Evolutionary conservation across 2,797 vertebrate genomes (phyloP).

Genomic region (Crax fasciolata): DNA sequence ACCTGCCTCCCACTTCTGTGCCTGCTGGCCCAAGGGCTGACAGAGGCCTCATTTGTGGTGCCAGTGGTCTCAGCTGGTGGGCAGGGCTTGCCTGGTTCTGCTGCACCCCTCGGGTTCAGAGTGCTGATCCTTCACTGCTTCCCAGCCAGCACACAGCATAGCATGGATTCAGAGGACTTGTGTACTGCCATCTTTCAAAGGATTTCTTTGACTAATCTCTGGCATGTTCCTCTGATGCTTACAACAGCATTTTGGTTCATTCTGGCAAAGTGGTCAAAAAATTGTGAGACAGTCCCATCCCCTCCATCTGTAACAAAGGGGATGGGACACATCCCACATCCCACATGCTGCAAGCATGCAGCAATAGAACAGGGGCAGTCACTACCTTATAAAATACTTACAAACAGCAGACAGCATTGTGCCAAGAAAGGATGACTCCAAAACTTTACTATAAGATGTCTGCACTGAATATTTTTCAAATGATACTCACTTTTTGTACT

Average conservation of each 20-base stretch:
- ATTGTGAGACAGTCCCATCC: background rate
- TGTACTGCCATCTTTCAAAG: background rate
- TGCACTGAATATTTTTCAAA: background rate
- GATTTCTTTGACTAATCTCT: conserved; percentile 8
- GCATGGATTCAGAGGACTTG: background rate
- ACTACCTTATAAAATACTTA: background rate
- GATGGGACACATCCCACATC: background rate
- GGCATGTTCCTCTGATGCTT: background rate
- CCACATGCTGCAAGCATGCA: background rate
- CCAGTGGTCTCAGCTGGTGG: accelerated
- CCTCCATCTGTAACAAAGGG: background rate
- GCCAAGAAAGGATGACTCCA: background rate
- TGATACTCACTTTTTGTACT: background rate
- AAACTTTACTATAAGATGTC: background rate
- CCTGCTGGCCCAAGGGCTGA: background rate
- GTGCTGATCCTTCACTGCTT: background rate
- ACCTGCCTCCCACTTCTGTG: accelerated
- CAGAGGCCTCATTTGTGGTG: accelerated
- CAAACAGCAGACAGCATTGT: background rate
- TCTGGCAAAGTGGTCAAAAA: background rate
- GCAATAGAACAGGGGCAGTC: background rate
- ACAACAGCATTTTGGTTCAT: background rate
- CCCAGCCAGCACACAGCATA: background rate
- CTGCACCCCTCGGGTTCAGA: no score
- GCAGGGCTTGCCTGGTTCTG: background rate